Evolutionary conservation across 2,797 vertebrate genomes (phyloP), one percentile per base, ranked within the genome.

Genomic region (Rhinella marina): DNA sequence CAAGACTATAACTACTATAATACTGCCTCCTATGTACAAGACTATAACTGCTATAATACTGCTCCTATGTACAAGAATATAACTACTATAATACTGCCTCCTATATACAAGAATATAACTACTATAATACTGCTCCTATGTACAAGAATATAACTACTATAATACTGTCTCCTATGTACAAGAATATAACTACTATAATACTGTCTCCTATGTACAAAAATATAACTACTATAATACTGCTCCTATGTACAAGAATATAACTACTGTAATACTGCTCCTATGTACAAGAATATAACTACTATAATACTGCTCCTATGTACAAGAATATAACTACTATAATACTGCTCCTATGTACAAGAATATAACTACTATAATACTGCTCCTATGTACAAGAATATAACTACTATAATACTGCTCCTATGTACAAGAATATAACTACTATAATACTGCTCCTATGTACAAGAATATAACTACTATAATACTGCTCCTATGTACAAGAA

Each of bases 161-260:
- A 32, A 7, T 70, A 70, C 68, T 70, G 68, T 16, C 14, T 4
- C 1, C 68, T 70, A 70, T 70, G 16, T 70, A 70, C 68, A 70
- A 32, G 68, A 70, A 70, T 70, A 70, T 70, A 32, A 70, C 68
- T 70, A 70, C n/a, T 78, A 78, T 50, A 78, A 78, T 70, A 56
- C 25, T 78, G 75, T 50, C 41, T 3, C 32, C n/a, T 27, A 68
- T 64, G 7, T 64, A 64, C 61, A 62, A n/a, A 21, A 62, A 62
- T 62, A 61, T 61, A 61, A 61, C 59, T 61, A 61, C 64, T 68
- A 68, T 68, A 68, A 68, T 68, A 68, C 64, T 68, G 64, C 64
- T 16, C 68, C 27, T 32, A 29, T 32, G 7, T 70, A 19, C 29
- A 32, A 29, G 68, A 66, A 66, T 66, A 66, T 66, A 66, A 66